Base-by-base conservation (phyloP, 2,113 vertebrate genomes). In the Pungitius pungitius region DNA sequence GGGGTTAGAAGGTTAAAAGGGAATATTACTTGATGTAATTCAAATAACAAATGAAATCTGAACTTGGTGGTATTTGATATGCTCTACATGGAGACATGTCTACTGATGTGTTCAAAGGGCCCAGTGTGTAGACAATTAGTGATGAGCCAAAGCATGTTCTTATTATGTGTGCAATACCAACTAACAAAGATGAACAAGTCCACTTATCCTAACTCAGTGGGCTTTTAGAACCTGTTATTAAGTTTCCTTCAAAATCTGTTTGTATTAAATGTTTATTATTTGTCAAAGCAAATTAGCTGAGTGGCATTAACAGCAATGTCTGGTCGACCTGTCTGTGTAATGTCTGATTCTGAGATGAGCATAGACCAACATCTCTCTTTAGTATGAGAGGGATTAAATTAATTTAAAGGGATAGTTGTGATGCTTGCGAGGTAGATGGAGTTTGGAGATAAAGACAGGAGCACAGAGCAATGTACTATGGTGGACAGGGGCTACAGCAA, bases 71-170 rank as follows among this genome's bases (percentile, higher is more conserved):
- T 7, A 47, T 30, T 57, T 18, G 7, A 55, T 27, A 56, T 49
- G 45, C 8, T n/a, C n/a, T n/a, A n/a, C n/a, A n/a, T n/a, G n/a
- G n/a, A n/a, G n/a, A n/a, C n/a, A n/a, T n/a, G n/a, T n/a, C n/a
- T n/a, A n/a, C n/a, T n/a, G n/a, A n/a, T n/a, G n/a, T n/a, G n/a
- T n/a, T n/a, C n/a, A n/a, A n/a, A n/a, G n/a, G n/a, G 35, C 33
- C 18, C 18, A 42, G 18, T 30, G 33, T 52, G 33, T 43, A 55
- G 45, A 8, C 59, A 22, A 56, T 12, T 2, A 54, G 51, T 39
- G n/a, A 54, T 15, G 11, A 61, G 61, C 52, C 72, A 74, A 47
- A 54, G 54, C 63, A 49, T 18, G 1, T 42, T 75, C 24, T 17
- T 55, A 52, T 51, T 22, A 30, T 56, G 60, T 24, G 49, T 63